phyloP scores from a whole-genome alignment of 2,113 vertebrate genomes.

The Tupaia chinensis region DNA sequence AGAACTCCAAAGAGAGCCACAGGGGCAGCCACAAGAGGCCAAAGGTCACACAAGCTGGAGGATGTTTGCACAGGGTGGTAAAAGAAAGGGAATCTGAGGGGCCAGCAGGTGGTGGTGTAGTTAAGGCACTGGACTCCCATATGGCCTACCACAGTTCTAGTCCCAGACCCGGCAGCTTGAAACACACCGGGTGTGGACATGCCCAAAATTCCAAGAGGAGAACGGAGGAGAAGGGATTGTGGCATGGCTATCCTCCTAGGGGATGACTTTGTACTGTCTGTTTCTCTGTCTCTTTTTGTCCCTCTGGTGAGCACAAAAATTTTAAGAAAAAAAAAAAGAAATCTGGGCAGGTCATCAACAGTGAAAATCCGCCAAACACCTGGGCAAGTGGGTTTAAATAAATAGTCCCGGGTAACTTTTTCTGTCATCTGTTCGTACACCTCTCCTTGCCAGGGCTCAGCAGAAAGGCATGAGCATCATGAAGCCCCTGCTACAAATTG shows the following conservation, averaged over 20 bases:
- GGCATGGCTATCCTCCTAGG: no score
- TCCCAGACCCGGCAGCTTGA: no score
- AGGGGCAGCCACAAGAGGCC: neutral
- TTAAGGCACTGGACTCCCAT: no score
- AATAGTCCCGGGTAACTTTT: neutral
- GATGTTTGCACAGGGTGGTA: rapidly evolving
- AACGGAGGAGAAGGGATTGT: no score
- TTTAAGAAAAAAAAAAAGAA: neutral
- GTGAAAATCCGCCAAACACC: neutral
- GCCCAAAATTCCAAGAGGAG: no score
- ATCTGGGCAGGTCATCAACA: rapidly evolving
- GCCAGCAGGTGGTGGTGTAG: no score
- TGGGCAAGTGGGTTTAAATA: rapidly evolving
- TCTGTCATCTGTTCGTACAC: neutral
- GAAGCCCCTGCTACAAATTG: rapidly evolving
- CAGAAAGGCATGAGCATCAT: neutral
- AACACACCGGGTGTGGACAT: no score
- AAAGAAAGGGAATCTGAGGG: neutral
- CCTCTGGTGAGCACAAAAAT: no score
- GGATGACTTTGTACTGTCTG: no score
- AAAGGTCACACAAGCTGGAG: neutral
- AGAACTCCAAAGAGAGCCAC: neutral
- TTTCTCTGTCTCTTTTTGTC: no score
- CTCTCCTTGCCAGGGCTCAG: neutral
- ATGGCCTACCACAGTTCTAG: no score